phyloP scores from a whole-genome alignment of 1,140 invertebrate species.

The Cyclargus thomasi region DNA sequence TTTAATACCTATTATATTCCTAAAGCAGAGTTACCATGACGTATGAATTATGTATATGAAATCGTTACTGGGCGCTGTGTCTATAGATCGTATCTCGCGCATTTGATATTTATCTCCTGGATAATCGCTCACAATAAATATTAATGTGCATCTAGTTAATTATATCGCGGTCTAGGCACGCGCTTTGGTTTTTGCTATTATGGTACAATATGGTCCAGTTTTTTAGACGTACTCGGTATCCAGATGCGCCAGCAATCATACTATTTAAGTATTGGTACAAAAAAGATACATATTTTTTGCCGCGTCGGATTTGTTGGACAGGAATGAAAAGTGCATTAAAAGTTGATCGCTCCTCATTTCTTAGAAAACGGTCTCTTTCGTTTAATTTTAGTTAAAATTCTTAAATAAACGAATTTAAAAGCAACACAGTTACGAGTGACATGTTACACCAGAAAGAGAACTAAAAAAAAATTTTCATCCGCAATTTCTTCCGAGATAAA shows the following conservation, averaged over 20 bases:
- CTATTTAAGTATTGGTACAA: neutral
- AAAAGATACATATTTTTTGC: neutral
- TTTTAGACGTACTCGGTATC: neutral
- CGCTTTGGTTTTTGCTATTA: neutral
- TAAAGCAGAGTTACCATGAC: neutral
- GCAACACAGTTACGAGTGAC: no score
- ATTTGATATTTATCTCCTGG: neutral
- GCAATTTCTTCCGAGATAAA: no score
- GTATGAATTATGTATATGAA: conserved; percentile 5
- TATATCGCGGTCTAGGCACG: neutral
- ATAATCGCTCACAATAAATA: conserved; percentile 4
- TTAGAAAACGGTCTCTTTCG: no score
- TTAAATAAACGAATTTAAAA: no score
- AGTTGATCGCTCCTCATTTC: no score
- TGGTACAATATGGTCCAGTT: neutral
- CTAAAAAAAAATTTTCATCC: no score
- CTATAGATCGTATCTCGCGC: neutral
- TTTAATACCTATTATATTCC: conserved; percentile 3
- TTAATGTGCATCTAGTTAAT: conserved; percentile 6
- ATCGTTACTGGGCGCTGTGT: neutral
- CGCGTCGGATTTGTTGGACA: no score
- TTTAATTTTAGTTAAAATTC: no score
- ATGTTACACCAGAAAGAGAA: no score
- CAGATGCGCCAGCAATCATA: neutral
- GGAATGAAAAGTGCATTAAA: no score